Percentiles rank a stretch among this genome's conserved stretches.
These are phyloP conservation scores for Poeciliopsis presidionis DNA, from an alignment of 2,797 vertebrate species.

Conservation along the genomic window DNA sequence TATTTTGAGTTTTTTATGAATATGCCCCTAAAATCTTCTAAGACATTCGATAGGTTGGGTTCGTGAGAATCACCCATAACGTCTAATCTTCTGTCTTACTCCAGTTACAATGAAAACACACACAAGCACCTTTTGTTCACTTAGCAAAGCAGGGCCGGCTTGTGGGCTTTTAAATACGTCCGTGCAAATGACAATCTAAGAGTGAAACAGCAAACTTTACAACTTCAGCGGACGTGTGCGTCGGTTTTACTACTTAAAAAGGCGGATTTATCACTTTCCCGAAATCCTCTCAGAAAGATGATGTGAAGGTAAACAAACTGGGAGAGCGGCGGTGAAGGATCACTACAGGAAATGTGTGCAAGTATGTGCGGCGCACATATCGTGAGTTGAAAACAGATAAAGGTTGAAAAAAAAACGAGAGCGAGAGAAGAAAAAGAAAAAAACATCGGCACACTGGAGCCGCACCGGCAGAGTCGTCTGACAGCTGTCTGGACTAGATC, in stretches of 20 bases:
- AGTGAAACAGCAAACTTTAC: neutral
- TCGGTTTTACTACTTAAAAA: neutral
- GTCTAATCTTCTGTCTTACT: constrained; percentile 36
- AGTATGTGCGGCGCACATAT: constrained; percentile 2
- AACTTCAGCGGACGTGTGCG: neutral
- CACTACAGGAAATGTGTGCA: constrained; percentile 43
- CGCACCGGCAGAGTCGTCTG: constrained; percentile 63
- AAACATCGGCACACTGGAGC: constrained; percentile 59
- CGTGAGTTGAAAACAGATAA: constrained; percentile 55
- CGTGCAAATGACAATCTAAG: neutral
- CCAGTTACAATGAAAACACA: constrained; percentile 21
- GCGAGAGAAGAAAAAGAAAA: constrained; percentile 37
- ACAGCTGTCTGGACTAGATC: constrained; percentile 78
- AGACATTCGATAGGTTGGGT: too few relatives aligned
- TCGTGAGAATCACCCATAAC: too few relatives aligned
- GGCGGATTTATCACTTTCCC: constrained; percentile 4
- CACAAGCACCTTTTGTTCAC: neutral
- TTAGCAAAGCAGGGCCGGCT: constrained; percentile 3
- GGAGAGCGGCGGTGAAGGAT: constrained; percentile 28
- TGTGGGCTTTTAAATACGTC: neutral
- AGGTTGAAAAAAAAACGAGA: constrained; percentile 41
- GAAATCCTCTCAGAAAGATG: constrained; percentile 6
- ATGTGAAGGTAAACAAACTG: constrained; percentile 35
- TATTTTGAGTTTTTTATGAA: too few relatives aligned
- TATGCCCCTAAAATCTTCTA: too few relatives aligned